Evolutionary conservation across 2,888 invertebrate species (phyloP).

Genomic region (Apamea crenata): DNA sequence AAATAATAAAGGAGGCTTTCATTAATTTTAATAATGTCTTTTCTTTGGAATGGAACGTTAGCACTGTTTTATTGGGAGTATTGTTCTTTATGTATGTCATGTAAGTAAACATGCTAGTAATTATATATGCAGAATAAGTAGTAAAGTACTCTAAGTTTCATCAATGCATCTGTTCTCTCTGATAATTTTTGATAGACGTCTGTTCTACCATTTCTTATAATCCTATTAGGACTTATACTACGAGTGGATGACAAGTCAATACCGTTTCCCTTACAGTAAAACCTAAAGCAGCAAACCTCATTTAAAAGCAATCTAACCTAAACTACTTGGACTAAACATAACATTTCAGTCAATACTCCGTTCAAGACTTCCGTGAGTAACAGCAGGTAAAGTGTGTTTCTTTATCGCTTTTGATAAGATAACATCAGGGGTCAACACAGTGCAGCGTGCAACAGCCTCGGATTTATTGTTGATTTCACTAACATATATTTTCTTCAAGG

Average conservation of each 20-base stretch:
- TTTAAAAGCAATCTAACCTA: constrained; percentile 14
- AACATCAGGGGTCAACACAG: constrained; percentile 74
- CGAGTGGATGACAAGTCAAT: neutral
- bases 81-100: neutral
- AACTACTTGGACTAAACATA: constrained; percentile 32
- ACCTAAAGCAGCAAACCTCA: neutral
- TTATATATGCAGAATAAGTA: neutral
- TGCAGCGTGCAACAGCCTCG: constrained; percentile 61
- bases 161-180: neutral
- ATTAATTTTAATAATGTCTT: constrained; percentile 44
- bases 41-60: constrained; percentile 8
- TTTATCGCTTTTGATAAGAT: constrained; percentile 79
- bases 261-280: neutral
- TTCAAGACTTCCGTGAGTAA: constrained; percentile 67
- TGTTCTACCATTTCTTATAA: neutral
- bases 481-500: constrained; percentile 64
- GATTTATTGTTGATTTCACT: constrained; percentile 68
- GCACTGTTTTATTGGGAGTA: constrained; percentile 15
- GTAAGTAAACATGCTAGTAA: neutral
- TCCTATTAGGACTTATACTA: too few relatives aligned
- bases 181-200: neutral
- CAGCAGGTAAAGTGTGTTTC: constrained; percentile 69
- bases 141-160: neutral
- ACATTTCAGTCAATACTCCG: constrained; percentile 60
- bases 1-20: constrained; percentile 20